Percentiles rank a stretch among this genome's conserved stretches.
Conservation (phyloP, 2,888 invertebrate genomes). For the Orchesella flavescens region DNA sequence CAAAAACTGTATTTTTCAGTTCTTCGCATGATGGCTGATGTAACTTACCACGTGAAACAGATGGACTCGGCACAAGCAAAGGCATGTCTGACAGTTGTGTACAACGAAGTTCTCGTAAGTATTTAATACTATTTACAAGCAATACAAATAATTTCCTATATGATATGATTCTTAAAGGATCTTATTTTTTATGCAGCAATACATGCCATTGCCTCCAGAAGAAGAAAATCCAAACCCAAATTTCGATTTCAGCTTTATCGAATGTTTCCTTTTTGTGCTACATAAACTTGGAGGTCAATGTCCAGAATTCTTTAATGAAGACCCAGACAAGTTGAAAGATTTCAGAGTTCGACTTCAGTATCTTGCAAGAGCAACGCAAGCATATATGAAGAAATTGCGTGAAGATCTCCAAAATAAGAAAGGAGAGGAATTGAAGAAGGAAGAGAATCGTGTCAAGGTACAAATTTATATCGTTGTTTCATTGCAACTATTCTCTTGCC, state of each 20-base stretch:
- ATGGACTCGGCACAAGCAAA: too few relatives aligned
- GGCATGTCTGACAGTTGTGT: constrained; percentile 84
- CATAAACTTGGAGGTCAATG: constrained; percentile 86
- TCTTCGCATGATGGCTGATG: too few relatives aligned
- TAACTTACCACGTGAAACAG: too few relatives aligned
- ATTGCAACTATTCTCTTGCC: too few relatives aligned
- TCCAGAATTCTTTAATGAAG: constrained; percentile 83
- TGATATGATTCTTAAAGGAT: too few relatives aligned
- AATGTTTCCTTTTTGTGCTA: constrained; percentile 79
- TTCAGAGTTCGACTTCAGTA: constrained; percentile 91
- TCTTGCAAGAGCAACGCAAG: constrained; percentile 92
- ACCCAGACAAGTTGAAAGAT: constrained; percentile 86
- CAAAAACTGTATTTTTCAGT: too few relatives aligned
- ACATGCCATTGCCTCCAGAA: constrained; percentile 87
- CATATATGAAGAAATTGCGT: constrained; percentile 83
- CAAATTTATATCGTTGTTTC: constrained; percentile 3
- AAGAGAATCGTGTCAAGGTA: constrained; percentile 85
- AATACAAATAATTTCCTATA: too few relatives aligned
- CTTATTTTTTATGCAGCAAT: constrained; percentile 52
- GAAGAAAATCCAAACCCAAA: constrained; percentile 82
- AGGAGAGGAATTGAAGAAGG: constrained; percentile 82
- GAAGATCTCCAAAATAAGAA: constrained; percentile 81
- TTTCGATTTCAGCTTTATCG: constrained; percentile 85
- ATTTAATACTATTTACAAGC: too few relatives aligned
- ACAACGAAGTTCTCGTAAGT: constrained; percentile 86